These are phyloP conservation scores for Agonopterix subpropinquella DNA, from an alignment of 2,888 invertebrate genomes.

Conservation along the genomic window DNA sequence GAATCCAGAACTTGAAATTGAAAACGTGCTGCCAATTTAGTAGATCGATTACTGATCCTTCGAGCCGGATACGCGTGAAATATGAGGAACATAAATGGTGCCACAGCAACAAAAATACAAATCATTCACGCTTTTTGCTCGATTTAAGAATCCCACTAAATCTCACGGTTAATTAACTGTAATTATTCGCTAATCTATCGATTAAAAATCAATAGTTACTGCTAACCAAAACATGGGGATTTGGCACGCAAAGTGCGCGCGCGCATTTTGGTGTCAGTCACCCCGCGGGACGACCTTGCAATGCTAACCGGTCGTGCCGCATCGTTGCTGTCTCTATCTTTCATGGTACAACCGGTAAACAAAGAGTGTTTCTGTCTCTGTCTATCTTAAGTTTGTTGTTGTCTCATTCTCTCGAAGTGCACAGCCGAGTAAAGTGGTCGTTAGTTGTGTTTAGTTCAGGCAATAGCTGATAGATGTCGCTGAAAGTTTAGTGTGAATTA, in stretches of 20 bases:
- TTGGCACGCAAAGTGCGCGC: slow-evolving; percentile 53
- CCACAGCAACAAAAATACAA: slow-evolving; percentile 27
- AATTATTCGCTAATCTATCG: slow-evolving; percentile 37
- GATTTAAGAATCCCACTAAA: slow-evolving; percentile 7
- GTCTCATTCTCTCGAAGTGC: slow-evolving; percentile 23
- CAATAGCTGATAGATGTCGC: slow-evolving; percentile 6
- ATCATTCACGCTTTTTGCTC: slow-evolving; percentile 32
- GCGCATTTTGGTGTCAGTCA: slow-evolving; percentile 54
- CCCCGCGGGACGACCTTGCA: slow-evolving; percentile 70
- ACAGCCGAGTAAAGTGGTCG: slow-evolving; percentile 30
- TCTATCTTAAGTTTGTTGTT: slow-evolving; percentile 27
- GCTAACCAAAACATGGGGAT: slow-evolving; percentile 44
- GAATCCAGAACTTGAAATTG: background rate
- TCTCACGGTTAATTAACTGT: slow-evolving; percentile 28
- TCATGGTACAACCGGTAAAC: slow-evolving; percentile 4
- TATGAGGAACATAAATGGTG: slow-evolving; percentile 23
- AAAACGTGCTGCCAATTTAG: background rate
- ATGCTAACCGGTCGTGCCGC: slow-evolving; percentile 68
- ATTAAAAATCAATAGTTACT: slow-evolving; percentile 48
- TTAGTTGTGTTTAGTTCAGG: slow-evolving; percentile 9
- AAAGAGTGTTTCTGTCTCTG: slow-evolving; percentile 20
- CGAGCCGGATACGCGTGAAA: slow-evolving; percentile 19
- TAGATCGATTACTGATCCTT: slow-evolving; percentile 13
- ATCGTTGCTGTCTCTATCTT: slow-evolving; percentile 35
- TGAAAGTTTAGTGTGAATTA: background rate